Evolutionary conservation across 2,888 invertebrate genomes (phyloP).

Genomic region (Stenurella melanura): DNA sequence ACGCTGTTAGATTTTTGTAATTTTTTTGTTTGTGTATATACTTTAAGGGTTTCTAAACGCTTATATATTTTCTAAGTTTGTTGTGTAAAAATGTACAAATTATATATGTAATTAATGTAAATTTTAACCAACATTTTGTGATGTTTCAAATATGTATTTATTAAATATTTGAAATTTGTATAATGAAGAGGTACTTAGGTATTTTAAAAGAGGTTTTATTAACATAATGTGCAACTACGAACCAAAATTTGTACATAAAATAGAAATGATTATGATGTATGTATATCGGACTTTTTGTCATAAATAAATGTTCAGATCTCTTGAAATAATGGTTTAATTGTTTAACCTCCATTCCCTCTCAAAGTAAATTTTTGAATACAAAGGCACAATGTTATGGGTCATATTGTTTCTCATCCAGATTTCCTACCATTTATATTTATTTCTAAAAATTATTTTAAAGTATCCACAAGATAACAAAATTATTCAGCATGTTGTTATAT

Average conservation of each 20-base stretch:
- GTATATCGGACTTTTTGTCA: constrained; percentile 72
- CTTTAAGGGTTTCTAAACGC: constrained; percentile 48
- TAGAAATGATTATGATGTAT: constrained; percentile 67
- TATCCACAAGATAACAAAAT: too few species aligned
- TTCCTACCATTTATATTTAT: too few species aligned
- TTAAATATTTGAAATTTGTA: constrained; percentile 56
- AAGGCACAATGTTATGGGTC: too few species aligned
- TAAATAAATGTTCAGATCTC: constrained; percentile 73
- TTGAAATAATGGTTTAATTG: constrained; percentile 47
- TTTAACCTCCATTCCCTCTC: constrained; percentile 32
- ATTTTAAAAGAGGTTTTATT: constrained; percentile 38
- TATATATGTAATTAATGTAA: constrained; percentile 58
- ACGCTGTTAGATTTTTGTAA: constrained; percentile 28
- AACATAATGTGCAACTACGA: constrained; percentile 50
- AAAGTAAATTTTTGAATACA: neutral
- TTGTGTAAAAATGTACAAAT: constrained; percentile 55
- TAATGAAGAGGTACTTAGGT: constrained; percentile 47
- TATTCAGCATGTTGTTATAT: too few species aligned
- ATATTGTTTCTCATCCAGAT: too few species aligned
- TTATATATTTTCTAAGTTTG: constrained; percentile 45
- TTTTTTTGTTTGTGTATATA: constrained; percentile 45
- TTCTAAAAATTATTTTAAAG: too few species aligned
- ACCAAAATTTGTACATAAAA: constrained; percentile 67
- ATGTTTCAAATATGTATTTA: constrained; percentile 61
- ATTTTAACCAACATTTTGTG: constrained; percentile 61